These are phyloP conservation scores for Tetragnatha versicolor DNA, from an alignment of 1,140 invertebrate species.

Conservation along the genomic window DNA sequence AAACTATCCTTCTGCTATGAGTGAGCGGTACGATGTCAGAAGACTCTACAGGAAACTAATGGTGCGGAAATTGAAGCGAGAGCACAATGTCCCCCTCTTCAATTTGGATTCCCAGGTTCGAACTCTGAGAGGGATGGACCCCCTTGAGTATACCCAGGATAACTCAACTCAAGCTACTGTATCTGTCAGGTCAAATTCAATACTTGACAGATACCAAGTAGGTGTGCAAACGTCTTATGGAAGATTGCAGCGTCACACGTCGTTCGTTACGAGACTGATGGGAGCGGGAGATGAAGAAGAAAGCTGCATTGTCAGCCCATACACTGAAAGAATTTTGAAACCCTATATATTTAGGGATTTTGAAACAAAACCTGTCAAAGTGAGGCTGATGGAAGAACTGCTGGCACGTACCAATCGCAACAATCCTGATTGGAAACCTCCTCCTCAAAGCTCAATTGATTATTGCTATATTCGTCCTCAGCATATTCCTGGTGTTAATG, in stretches of 20 bases:
- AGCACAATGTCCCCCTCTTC: slow-evolving; percentile 40
- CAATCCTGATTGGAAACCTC: slow-evolving; percentile 65
- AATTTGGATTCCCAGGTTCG: slow-evolving; percentile 40
- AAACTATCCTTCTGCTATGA: slow-evolving; percentile 14
- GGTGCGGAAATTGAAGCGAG: slow-evolving; percentile 48
- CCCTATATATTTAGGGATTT: slow-evolving; percentile 79
- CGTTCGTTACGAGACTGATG: slow-evolving; percentile 35
- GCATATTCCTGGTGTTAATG: slow-evolving; percentile 86
- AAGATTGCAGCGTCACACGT: slow-evolving; percentile 9
- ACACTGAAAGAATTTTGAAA: slow-evolving; percentile 72
- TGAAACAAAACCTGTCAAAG: slow-evolving; percentile 72
- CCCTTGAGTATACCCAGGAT: slow-evolving; percentile 22
- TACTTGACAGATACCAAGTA: slow-evolving; percentile 49
- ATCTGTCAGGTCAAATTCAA: neutral
- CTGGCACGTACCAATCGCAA: slow-evolving; percentile 71
- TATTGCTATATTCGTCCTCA: slow-evolving; percentile 86
- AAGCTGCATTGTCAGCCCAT: slow-evolving; percentile 65
- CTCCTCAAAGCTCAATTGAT: slow-evolving; percentile 70
- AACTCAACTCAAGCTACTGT: neutral
- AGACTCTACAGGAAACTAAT: slow-evolving; percentile 48
- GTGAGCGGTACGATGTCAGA: slow-evolving; percentile 2
- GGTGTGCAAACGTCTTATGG: neutral
- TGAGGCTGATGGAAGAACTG: slow-evolving; percentile 76
- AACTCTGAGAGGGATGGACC: slow-evolving; percentile 23
- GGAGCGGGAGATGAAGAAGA: slow-evolving; percentile 62